These are phyloP conservation scores for Panagrolaimus sp. DNA, from an alignment of 1,140 invertebrate genomes.

Conservation along the genomic window DNA sequence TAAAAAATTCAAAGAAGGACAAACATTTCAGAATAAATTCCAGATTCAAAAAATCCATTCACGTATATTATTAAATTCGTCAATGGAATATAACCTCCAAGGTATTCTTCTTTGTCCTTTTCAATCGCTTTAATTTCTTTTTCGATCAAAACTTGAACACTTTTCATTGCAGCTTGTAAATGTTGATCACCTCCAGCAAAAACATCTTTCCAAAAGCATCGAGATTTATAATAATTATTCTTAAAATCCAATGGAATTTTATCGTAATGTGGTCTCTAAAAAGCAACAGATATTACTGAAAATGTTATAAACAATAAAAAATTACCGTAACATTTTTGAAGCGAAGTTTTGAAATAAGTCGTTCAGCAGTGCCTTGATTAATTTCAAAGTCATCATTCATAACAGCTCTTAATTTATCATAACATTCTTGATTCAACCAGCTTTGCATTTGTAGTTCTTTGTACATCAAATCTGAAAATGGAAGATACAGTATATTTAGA, in stretches of 20 bases:
- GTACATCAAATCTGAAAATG: slow-evolving; percentile 11
- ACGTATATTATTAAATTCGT: neutral
- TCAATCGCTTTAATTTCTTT: neutral
- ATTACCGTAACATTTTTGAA: neutral
- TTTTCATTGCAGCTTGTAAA: neutral
- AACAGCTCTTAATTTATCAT: neutral
- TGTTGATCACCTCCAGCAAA: neutral
- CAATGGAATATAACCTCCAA: neutral
- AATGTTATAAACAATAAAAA: neutral
- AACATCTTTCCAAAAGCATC: neutral
- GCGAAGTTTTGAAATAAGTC: neutral
- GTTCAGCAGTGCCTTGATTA: neutral
- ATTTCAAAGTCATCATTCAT: slow-evolving; percentile 5
- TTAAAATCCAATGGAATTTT: neutral
- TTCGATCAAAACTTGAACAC: neutral
- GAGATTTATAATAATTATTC: slow-evolving; percentile 7
- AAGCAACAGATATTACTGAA: neutral
- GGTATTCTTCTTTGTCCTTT: neutral
- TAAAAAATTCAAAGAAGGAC: too few species aligned
- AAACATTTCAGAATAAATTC: too few species aligned
- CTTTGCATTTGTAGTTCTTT: neutral
- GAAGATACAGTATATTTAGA: neutral
- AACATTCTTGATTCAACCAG: slow-evolving; percentile 2
- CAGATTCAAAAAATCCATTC: neutral
- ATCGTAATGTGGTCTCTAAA: neutral